Evolutionary conservation across 2,797 vertebrate species (phyloP).

Genomic region (Echeneis naucrates): DNA sequence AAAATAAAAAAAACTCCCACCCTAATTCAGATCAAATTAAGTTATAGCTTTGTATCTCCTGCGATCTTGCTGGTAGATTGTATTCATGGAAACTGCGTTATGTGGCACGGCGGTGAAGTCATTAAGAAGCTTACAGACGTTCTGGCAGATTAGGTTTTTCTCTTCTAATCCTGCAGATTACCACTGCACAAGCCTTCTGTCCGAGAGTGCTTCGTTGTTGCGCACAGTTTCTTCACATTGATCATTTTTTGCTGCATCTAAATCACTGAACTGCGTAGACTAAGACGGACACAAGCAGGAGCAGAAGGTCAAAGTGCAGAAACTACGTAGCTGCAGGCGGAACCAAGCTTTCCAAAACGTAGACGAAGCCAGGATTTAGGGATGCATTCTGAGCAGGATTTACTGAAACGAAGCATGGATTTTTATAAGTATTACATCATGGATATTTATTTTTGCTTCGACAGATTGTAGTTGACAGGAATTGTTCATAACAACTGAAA

Average conservation of each 20-base stretch:
- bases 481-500: conserved; percentile 23
- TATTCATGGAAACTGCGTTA: conserved; percentile 76
- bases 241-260: conserved; percentile 65
- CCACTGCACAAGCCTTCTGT: conserved; percentile 76
- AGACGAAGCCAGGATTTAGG: conserved; percentile 53
- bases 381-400: conserved; percentile 65
- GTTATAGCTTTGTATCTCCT: conserved; percentile 29
- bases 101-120: conserved; percentile 80
- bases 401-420: conserved; percentile 53
- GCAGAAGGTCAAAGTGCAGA: conserved; percentile 57
- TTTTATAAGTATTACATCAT: conserved; percentile 60
- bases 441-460: conserved; percentile 45
- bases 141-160: conserved; percentile 86
- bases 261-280: conserved; percentile 39
- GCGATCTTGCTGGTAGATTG: conserved; percentile 72
- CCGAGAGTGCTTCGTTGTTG: conserved; percentile 66
- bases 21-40: conserved; percentile 34
- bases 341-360: conserved; percentile 20
- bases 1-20: conserved; percentile 36
- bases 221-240: conserved; percentile 75
- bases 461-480: conserved; percentile 26
- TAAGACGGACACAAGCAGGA: conserved; percentile 22
- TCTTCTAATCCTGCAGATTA: conserved; percentile 88
- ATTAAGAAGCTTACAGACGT: conserved; percentile 88
- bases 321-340: conserved; percentile 14